A percentile compares a stretch with the other conserved stretches of the same genome.
phyloP scores from a whole-genome alignment of 2,888 invertebrate species.

The Lycia hirtaria region DNA sequence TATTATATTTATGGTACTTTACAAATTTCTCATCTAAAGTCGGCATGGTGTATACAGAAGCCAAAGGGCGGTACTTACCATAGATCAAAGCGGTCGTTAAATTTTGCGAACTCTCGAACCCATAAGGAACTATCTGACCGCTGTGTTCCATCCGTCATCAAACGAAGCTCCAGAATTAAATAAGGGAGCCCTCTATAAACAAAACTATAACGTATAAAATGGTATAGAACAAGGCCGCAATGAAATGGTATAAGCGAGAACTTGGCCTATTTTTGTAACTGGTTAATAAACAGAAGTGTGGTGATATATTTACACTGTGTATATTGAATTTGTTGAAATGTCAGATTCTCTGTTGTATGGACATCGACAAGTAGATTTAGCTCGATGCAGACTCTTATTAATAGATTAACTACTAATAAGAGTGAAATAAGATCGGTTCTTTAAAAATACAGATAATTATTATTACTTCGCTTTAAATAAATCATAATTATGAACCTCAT shows the following conservation, averaged over 20 bases:
- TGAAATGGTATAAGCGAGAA: conserved; percentile 36
- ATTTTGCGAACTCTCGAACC: not conserved
- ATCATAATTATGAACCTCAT: too few species aligned
- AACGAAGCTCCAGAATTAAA: conserved; percentile 8
- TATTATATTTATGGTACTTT: not conserved
- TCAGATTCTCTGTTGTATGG: not conserved
- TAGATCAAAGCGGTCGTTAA: not conserved
- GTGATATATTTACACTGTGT: conserved; percentile 27
- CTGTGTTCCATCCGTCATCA: conserved; percentile 15
- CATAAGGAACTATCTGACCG: conserved; percentile 13
- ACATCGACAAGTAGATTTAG: not conserved
- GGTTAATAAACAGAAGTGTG: conserved; percentile 41
- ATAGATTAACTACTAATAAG: too few species aligned
- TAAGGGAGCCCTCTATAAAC: conserved; percentile 30
- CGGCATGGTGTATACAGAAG: not conserved
- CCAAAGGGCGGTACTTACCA: not conserved
- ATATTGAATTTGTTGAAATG: conserved; percentile 25
- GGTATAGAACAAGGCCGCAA: conserved; percentile 30
- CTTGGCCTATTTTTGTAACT: conserved; percentile 42
- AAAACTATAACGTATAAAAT: conserved; percentile 14
- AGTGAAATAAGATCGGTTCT: too few species aligned
- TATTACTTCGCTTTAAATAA: too few species aligned
- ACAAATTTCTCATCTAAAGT: not conserved
- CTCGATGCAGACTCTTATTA: too few species aligned
- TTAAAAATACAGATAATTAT: too few species aligned